Percentiles rank a stretch among this genome's conserved stretches.
Evolutionary conservation across 1,140 invertebrate genomes (phyloP).

Genomic region (Mactra quadrangularis): DNA sequence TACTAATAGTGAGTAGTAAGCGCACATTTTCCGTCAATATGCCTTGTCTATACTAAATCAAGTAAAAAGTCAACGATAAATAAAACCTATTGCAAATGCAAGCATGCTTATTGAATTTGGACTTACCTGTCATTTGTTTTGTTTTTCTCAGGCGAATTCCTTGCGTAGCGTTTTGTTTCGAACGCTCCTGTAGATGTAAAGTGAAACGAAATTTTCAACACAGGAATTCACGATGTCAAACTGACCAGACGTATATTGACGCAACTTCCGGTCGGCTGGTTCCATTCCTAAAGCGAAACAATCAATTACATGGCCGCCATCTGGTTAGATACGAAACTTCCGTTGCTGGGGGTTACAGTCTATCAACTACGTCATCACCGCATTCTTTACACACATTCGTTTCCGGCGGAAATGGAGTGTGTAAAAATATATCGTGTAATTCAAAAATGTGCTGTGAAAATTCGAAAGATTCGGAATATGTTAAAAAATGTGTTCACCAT

Average conservation of each 20-base stretch:
- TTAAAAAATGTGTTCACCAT: slow-evolving; percentile 16
- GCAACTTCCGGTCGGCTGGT: slow-evolving; percentile 30
- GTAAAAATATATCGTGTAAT: no score
- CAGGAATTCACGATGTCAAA: neutral
- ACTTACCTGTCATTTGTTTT: no score
- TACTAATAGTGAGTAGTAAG: no score
- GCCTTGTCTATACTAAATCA: no score
- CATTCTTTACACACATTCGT: neutral
- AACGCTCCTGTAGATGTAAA: slow-evolving; percentile 31
- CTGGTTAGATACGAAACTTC: slow-evolving; percentile 5
- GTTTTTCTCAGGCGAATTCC: slow-evolving; percentile 56
- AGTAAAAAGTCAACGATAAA: no score
- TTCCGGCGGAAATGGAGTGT: neutral
- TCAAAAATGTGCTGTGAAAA: slow-evolving; percentile 1
- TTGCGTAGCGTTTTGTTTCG: slow-evolving; percentile 9
- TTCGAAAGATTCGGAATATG: neutral
- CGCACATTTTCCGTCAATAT: no score
- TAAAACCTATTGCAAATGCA: no score
- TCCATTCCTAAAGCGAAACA: neutral
- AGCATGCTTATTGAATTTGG: no score
- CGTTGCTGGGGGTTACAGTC: neutral
- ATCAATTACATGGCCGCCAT: neutral
- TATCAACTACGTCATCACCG: neutral
- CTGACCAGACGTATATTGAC: slow-evolving; percentile 49
- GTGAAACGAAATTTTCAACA: neutral